Evolutionary conservation across 2,888 invertebrate genomes (phyloP).

Genomic region (Mellilla xanthometata): DNA sequence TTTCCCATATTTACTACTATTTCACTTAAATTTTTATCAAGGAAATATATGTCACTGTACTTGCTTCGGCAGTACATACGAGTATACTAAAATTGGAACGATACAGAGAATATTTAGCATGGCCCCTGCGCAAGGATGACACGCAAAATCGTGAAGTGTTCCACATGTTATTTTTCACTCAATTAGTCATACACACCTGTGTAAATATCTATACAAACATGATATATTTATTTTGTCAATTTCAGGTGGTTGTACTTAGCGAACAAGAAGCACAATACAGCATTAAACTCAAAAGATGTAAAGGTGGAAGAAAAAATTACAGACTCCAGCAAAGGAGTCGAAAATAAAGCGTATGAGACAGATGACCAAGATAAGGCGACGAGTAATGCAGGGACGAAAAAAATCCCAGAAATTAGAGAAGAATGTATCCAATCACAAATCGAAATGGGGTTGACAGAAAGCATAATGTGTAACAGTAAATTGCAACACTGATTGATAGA

Average conservation of each 20-base stretch:
- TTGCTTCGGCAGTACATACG: too few relatives aligned
- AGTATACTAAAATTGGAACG: too few relatives aligned
- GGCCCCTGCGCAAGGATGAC: too few relatives aligned
- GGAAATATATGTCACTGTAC: too few relatives aligned
- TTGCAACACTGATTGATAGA: constrained; percentile 43
- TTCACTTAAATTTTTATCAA: too few relatives aligned
- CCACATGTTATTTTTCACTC: too few relatives aligned
- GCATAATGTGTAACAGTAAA: constrained; percentile 67
- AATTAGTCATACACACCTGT: too few relatives aligned
- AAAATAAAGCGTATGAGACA: constrained; percentile 71
- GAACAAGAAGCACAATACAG: constrained; percentile 79
- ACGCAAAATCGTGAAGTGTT: too few relatives aligned
- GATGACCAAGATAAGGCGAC: constrained; percentile 57
- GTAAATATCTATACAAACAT: too few relatives aligned
- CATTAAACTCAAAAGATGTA: constrained; percentile 37
- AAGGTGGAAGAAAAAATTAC: constrained; percentile 40
- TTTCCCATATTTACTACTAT: too few relatives aligned
- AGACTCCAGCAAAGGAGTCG: constrained; percentile 53
- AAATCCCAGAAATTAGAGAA: constrained; percentile 35
- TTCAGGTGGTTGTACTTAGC: constrained; percentile 87
- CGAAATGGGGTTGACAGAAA: constrained; percentile 69
- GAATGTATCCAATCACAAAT: constrained; percentile 60
- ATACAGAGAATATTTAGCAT: too few relatives aligned
- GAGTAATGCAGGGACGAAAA: constrained; percentile 31
- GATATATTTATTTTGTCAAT: too few relatives aligned